Evolutionary conservation across 2,113 vertebrate species (phyloP), one percentile per base, ranked within the genome.

Genomic region (Microtus richardsoni): DNA sequence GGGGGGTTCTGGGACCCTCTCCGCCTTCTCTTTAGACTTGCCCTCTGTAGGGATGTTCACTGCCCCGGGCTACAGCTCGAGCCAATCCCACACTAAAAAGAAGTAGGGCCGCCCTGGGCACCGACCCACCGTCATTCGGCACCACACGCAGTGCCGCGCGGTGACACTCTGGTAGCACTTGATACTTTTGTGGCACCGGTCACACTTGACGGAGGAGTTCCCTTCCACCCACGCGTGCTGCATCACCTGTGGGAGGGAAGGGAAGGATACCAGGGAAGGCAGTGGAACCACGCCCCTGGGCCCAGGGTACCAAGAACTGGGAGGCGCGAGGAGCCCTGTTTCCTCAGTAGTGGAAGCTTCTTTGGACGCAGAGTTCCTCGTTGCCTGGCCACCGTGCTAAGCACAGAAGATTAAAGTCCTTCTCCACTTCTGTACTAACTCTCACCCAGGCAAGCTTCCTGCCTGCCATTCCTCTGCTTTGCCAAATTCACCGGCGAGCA

Each of bases 151-250:
- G 98, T 99, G 99, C 96, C 99, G 98, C 62, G 99, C 99, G 0
- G 99, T 99, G 97, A 99, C 99, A 89, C 99, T 99, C 98, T 99
- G 99, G 98, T 99, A 99, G 98, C 99, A 99, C 98, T 99, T 99
- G 98, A 99, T 99, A 98, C 99, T 99, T 96, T 99, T 98, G 98
- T 99, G 99, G 97, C 99, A 99, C 89, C 99, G 98, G 97, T 99
- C 99, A 3, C 99, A 99, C 98, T 99, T 99, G 92, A 99, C 98
- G 0, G 99, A 99, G 33, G 99, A 99, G 97, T 99, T 99, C 36
- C 99, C 99, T 98, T 99, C 99, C 22, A 99, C 99, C 99, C 99
- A 99, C 17, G 99, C 99, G 95, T 99, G 99, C 98, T 99, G 99
- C 99, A 99, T 99, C 97, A 98, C 99, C 99, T 99, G 98, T 86